Evolutionary conservation across 2,113 vertebrate genomes (phyloP), one percentile per base, ranked within the genome.

Genomic region (Plestiodon gilberti): DNA sequence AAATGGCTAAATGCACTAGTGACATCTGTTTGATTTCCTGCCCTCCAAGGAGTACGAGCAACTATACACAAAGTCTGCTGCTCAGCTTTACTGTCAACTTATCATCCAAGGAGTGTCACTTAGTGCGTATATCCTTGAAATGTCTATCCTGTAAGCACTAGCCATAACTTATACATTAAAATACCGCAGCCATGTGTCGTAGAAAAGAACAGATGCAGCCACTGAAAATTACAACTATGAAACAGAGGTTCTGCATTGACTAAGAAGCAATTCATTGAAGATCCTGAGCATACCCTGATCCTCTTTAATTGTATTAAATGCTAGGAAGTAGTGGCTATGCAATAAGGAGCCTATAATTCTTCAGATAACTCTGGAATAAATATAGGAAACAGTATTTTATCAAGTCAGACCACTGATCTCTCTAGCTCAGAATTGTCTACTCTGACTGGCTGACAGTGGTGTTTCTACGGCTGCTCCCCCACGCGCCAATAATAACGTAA

Each of bases 41-140:
- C 1, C 40, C 22, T 65, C 87, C 6, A 67, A 88, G 89, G 91
- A 88, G 83, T 81, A 86, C 79, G 85, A 28, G 64, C 77, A 43
- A 22, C 75, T 10, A 0, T 0, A 87, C 87, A 93, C 89, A 90
- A 78, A 40, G 59, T 35, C 43, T 52, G 33, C 84, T 76, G 83
- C 83, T 91, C 87, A 11, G 78, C 78, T 84, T 0, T n/a, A 73
- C 90, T 92, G 87, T 67, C 91, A 90, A 48, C 84, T 83, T 43
- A 25, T 10, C 89, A 85, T 1, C 90, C 69, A 59, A 73, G 77
- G 73, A 62, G 88, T 92, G 86, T 25, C 91, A 93, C 74, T 43
- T 86, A 22, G 13, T 86, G 77, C 15, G 0, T 1, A 0, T n/a
- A 81, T 79, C 75, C 82, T 30, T 1, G 84, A 85, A 81, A 23